Evolutionary conservation across 2,113 vertebrate genomes (phyloP), one percentile per base, ranked within the genome.

Genomic region (Tiliqua scincoides): DNA sequence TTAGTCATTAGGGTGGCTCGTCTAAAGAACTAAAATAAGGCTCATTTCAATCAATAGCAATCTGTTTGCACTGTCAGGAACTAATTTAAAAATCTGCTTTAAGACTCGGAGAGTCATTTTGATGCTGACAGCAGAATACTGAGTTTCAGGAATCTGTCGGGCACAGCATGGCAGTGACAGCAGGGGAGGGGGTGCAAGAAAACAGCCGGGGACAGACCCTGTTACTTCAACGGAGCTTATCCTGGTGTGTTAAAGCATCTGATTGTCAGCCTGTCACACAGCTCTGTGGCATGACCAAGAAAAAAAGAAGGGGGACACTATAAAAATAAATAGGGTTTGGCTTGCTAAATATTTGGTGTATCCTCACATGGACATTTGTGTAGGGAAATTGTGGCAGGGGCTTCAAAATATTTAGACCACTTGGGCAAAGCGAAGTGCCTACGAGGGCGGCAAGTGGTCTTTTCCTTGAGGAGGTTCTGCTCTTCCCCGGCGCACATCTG

Each of bases 71-170:
- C 95, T 94, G 95, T 95, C 93, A 94, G 95, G 91, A 92, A 75
- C 92, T 94, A 95, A 95, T 95, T 94, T 94, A 94, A 95, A 95
- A 95, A 94, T 93, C 91, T 93, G 91, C 93, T 93, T 92, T 93
- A 93, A 95, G 92, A 92, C 93, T 85, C 87, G 68, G 88, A 87
- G 91, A 95, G 93, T 88, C 89, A 85, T 91, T 95, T 89, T 82
- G 85, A 76, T 94, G 93, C 90, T 80, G 85, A 67, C 87, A 76
- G 89, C 78, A 73, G 87, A 79, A 71, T 85, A 32, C 89, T 15
- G 82, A 93, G 92, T 14, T 18, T 65, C 63, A 71, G 87, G 87
- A 88, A 86, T 88, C 78, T 73, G 48, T 84, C 92, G 87, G 79
- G 90, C 81, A 80, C 6, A 84, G 79, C 83, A 4, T 83, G 85